Base-by-base conservation (phyloP, 2,888 invertebrate genomes). In the Eulithis prunata region DNA sequence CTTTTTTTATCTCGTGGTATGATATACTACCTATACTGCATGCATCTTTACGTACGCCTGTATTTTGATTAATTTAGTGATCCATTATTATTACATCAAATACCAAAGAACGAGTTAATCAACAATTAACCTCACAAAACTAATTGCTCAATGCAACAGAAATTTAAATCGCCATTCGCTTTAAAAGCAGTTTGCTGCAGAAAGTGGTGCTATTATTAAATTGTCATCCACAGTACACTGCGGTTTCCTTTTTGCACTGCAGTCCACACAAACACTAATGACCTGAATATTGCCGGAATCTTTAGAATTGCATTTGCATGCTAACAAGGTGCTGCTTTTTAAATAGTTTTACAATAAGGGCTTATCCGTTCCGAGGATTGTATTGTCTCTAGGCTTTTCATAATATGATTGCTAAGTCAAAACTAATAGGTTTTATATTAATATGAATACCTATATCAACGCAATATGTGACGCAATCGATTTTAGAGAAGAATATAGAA, bases 271-370 rank as follows among this genome's bases (percentile, higher is more conserved):
- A 87, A 84, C 85, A 84, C 86, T 89, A 88, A 88, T 86, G 86
- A 83, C 85, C 84, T 73, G 84, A 86, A 84, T 87, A 88, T 87
- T 85, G 82, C 79, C 76, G 71, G 78, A 85, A 86, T 87, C 88
- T 86, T 83, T 78, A 76, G 83, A 78, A 84, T 83, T 83, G 83
- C 78, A 86, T 88, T 88, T 86, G 85, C 85, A 87, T 87, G 82
- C 84, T 87, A 87, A 86, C 85, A 84, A 83, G 58, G 82, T 75
- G 69, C 77, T 81, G 83, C 82, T 83, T 88, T 85, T 84, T 86
- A 85, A 87, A 87, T 86, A 85, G 82, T 82, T 65, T 62, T 64
- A 43, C 54, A 21, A 13, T 49, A n/a, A 4, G 7, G 41, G 21
- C 21, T 21, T 21, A 1, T 1, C n/a, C 49, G 38, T 0, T 51